Evolutionary conservation across 2,797 vertebrate species (phyloP).

Genomic region (Esox lucius): DNA sequence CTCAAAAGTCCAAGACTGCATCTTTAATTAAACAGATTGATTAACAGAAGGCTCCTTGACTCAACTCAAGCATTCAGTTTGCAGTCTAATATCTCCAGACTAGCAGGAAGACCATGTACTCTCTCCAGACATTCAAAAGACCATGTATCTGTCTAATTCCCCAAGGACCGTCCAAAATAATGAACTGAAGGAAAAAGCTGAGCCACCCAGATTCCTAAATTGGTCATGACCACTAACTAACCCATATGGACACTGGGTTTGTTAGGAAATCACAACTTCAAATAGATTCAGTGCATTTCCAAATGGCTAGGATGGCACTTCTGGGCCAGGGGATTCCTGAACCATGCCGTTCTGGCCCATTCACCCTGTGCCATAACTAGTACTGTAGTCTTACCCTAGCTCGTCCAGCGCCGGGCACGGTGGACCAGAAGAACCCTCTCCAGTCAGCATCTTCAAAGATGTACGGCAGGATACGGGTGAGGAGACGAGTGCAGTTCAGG

Average conservation of each 20-base stretch:
- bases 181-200: background rate
- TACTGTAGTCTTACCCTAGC: conserved; percentile 73
- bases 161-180: background rate
- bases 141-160: background rate
- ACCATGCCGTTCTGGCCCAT: background rate
- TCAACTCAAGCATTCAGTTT: background rate
- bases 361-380: background rate
- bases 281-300: background rate
- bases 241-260: background rate
- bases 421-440: conserved; percentile 97
- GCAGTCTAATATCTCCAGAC: background rate
- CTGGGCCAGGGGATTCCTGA: background rate
- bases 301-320: background rate
- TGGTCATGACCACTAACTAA: background rate
- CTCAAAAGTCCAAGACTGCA: too few relatives aligned
- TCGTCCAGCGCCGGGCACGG: conserved; percentile 86
- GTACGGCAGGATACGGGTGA: conserved; percentile 91
- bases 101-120: too few relatives aligned
- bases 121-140: background rate
- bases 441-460: conserved; percentile 96
- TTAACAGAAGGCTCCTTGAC: background rate
- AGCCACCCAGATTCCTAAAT: background rate
- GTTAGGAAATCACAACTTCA: background rate
- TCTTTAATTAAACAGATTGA: background rate
- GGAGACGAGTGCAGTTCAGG: conserved; percentile 86